phyloP scores from a whole-genome alignment of 2,113 vertebrate genomes.

The Atherinomorus stipes region DNA sequence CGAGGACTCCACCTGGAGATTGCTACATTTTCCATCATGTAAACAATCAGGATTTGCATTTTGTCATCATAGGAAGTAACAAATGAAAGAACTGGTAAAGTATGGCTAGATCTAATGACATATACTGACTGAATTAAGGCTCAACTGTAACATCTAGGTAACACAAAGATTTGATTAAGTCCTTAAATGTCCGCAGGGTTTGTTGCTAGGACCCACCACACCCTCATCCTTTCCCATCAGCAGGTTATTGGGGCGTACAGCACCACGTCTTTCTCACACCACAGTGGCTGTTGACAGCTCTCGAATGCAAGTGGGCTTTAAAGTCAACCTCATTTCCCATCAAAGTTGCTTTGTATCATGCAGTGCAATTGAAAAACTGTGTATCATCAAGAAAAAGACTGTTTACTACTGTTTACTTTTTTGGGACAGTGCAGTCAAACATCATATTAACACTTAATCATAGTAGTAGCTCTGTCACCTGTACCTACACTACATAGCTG shows the following conservation, averaged over 20 bases:
- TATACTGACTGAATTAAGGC: background rate
- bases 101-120: background rate
- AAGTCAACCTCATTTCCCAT: constrained; percentile 3
- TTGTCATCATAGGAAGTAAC: background rate
- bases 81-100: background rate
- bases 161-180: constrained; percentile 13
- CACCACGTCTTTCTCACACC: constrained; percentile 22
- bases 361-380: background rate
- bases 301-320: background rate
- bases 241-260: constrained; percentile 30
- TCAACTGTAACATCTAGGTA: constrained; percentile 12
- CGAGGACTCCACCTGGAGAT: background rate
- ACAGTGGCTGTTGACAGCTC: constrained; percentile 10
- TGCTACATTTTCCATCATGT: no score
- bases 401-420: no score
- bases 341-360: background rate
- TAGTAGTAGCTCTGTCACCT: no score
- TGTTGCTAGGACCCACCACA: constrained; percentile 8
- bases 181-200: constrained; percentile 30
- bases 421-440: background rate
- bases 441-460: background rate
- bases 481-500: background rate
- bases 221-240: constrained; percentile 43
- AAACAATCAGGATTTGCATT: background rate
- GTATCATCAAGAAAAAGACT: background rate